A percentile compares a stretch with the other conserved stretches of the same genome.
Evolutionary conservation across 2,888 invertebrate species (phyloP).

Genomic region (Troides helena): DNA sequence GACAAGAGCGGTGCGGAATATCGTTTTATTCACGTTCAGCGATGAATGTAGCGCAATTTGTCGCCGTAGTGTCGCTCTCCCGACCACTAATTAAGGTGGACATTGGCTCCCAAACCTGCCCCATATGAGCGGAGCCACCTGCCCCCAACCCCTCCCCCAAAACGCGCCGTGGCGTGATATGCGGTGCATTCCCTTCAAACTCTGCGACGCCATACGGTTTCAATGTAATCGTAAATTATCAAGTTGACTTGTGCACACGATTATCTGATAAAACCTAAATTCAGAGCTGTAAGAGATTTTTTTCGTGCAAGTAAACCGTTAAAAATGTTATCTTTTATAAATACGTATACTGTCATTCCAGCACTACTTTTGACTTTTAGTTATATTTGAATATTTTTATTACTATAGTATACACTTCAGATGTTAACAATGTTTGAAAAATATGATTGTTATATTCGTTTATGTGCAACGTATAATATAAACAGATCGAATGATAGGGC

Average conservation of each 20-base stretch:
- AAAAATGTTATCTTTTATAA: too few species aligned
- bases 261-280: background rate
- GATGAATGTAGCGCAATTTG: conserved; percentile 67
- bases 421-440: too few species aligned
- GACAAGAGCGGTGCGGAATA: conserved; percentile 36
- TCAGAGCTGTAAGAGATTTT: too few species aligned
- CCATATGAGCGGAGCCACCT: conserved; percentile 39
- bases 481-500: too few species aligned
- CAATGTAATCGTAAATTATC: conserved; percentile 14
- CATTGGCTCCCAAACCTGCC: conserved; percentile 68
- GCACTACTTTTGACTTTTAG: too few species aligned
- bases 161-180: conserved; percentile 8
- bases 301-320: too few species aligned
- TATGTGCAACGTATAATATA: too few species aligned
- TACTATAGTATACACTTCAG: too few species aligned
- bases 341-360: too few species aligned
- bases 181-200: conserved; percentile 13
- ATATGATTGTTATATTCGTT: too few species aligned
- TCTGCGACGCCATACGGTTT: background rate
- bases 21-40: conserved; percentile 57
- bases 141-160: conserved; percentile 8
- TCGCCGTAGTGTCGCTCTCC: conserved; percentile 59
- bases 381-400: too few species aligned
- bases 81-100: conserved; percentile 71
- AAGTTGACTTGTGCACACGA: conserved; percentile 1